Conservation (phyloP, 2,113 vertebrate species). For the Proteles cristata region DNA sequence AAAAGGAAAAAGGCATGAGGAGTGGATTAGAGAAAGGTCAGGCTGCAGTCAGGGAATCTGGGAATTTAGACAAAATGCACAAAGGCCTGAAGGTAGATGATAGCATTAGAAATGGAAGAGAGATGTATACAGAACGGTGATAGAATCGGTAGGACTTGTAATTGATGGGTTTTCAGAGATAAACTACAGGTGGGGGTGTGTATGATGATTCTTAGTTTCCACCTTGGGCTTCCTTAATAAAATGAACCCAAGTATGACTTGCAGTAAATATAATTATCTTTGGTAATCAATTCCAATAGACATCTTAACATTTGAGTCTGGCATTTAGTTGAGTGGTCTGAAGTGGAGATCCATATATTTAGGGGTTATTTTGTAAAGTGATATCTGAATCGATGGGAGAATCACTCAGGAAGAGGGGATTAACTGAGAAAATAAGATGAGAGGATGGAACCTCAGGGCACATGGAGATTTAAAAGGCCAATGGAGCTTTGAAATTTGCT, state of each 20-base stretch:
- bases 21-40: neutral
- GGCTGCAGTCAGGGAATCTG: neutral
- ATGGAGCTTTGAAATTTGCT: neutral
- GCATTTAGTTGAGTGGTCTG: neutral
- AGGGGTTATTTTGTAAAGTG: neutral
- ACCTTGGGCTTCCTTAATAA: neutral
- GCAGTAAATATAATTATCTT: neutral
- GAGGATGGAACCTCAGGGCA: neutral
- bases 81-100: neutral
- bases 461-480: neutral
- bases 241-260: neutral
- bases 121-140: neutral
- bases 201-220: neutral
- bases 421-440: neutral
- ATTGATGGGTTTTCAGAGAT: neutral
- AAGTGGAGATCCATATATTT: neutral
- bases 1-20: neutral
- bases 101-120: neutral
- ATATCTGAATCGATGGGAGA: too few species aligned
- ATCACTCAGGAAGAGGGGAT: neutral
- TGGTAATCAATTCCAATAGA: neutral
- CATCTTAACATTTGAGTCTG: neutral
- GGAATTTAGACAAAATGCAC: neutral
- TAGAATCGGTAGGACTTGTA: neutral
- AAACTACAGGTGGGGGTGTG: neutral